Percentiles rank a stretch among this genome's conserved stretches.
These are phyloP conservation scores for Phortica magna DNA, from an alignment of 2,888 invertebrate species.

Conservation along the genomic window DNA sequence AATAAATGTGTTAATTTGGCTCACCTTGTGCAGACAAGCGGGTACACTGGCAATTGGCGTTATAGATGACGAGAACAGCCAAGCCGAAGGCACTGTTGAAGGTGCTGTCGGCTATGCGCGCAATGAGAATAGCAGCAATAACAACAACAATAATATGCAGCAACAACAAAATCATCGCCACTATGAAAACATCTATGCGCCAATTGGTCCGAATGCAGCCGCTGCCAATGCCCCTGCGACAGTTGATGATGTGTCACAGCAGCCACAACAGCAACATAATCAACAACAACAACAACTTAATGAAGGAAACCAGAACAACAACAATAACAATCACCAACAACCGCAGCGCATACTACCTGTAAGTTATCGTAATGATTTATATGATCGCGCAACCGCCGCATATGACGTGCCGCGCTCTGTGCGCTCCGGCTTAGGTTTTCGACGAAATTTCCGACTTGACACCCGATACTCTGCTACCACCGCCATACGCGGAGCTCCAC, in stretches of 20 bases:
- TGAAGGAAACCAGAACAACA: slow-evolving; percentile 40
- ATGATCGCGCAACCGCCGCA: slow-evolving; percentile 74
- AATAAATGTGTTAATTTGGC: neutral
- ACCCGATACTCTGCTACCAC: slow-evolving; percentile 56
- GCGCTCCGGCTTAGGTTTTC: slow-evolving; percentile 75
- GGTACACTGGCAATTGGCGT: slow-evolving; percentile 74
- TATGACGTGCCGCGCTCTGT: slow-evolving; percentile 77
- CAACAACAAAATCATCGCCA: slow-evolving; percentile 76
- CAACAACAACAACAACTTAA: slow-evolving; percentile 46
- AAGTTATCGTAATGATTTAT: slow-evolving; percentile 76
- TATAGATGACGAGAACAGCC: slow-evolving; percentile 80
- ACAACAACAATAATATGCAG: slow-evolving; percentile 54
- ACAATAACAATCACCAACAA: slow-evolving; percentile 45
- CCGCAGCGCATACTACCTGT: slow-evolving; percentile 63
- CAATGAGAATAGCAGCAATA: slow-evolving; percentile 54
- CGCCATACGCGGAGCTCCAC: slow-evolving; percentile 62
- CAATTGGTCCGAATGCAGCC: slow-evolving; percentile 76
- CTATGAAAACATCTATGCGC: slow-evolving; percentile 80
- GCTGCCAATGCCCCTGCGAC: slow-evolving; percentile 74
- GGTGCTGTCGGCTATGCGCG: slow-evolving; percentile 79
- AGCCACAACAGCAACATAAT: slow-evolving; percentile 45
- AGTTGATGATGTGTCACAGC: slow-evolving; percentile 61
- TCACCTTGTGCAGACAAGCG: slow-evolving; percentile 61
- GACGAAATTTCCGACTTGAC: slow-evolving; percentile 77
- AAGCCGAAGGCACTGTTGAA: slow-evolving; percentile 80